Evolutionary conservation across 1,140 invertebrate species (phyloP).

Genomic region (Drosophila nebulosa): DNA sequence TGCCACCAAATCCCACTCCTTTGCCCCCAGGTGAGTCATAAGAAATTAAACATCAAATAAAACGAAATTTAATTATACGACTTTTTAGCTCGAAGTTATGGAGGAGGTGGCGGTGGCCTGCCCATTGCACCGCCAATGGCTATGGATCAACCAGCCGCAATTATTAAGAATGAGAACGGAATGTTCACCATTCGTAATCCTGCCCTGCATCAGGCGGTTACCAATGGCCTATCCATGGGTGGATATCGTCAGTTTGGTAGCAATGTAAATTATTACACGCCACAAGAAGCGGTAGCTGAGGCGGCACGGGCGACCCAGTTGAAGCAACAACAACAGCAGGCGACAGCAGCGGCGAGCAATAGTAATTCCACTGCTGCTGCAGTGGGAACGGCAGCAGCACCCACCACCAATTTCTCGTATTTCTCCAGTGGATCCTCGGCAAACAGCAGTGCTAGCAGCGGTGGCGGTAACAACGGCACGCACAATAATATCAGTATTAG

Average conservation of each 20-base stretch:
- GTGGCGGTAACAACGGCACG: slow-evolving; percentile 46
- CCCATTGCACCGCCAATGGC: slow-evolving; percentile 54
- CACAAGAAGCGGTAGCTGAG: slow-evolving; percentile 68
- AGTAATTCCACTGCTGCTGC: slow-evolving; percentile 4
- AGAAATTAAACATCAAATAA: too few relatives aligned
- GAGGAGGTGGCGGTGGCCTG: slow-evolving; percentile 28
- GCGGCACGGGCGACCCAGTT: slow-evolving; percentile 67
- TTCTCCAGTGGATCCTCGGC: slow-evolving; percentile 64
- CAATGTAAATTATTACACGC: slow-evolving; percentile 75
- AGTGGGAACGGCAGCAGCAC: background rate
- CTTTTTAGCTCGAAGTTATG: slow-evolving; percentile 45
- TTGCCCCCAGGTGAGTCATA: slow-evolving; percentile 44
- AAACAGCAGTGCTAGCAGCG: slow-evolving; percentile 24
- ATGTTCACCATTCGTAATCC: slow-evolving; percentile 92
- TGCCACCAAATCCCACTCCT: slow-evolving; percentile 58
- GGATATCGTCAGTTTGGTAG: slow-evolving; percentile 70
- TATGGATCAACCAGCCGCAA: slow-evolving; percentile 83
- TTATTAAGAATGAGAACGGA: slow-evolving; percentile 87
- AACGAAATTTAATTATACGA: too few relatives aligned
- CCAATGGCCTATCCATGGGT: slow-evolving; percentile 68
- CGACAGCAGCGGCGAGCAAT: slow-evolving; percentile 23
- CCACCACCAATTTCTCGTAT: slow-evolving; percentile 65
- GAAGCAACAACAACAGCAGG: slow-evolving; percentile 43
- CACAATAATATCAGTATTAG: slow-evolving; percentile 81
- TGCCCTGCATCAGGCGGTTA: slow-evolving; percentile 75